Conservation (phyloP, 1,140 invertebrate genomes). For the Aporrectodea caliginosa region DNA sequence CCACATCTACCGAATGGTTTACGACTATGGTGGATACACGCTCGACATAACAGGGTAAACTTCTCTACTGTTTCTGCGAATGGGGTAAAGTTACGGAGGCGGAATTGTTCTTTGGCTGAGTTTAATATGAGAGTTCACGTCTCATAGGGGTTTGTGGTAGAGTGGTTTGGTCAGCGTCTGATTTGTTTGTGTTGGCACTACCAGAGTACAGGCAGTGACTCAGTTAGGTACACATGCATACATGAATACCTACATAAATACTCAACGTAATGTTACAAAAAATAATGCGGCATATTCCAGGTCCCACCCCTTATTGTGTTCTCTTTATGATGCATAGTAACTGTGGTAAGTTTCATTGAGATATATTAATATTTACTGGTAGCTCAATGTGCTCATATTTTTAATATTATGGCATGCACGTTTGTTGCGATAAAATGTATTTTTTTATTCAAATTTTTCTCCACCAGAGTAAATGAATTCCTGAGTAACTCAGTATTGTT, state of each 20-base stretch:
- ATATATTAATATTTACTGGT: too few relatives aligned
- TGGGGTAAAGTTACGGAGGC: neutral
- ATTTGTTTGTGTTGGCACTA: neutral
- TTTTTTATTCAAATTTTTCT: too few relatives aligned
- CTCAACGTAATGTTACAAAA: too few relatives aligned
- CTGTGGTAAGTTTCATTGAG: too few relatives aligned
- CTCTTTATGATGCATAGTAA: too few relatives aligned
- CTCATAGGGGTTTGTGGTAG: neutral
- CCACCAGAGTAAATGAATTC: too few relatives aligned
- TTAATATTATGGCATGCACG: too few relatives aligned
- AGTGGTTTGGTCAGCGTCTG: neutral
- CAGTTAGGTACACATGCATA: too few relatives aligned
- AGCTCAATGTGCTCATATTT: too few relatives aligned
- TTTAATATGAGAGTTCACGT: neutral
- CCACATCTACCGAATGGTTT: conserved; percentile 80
- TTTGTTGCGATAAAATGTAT: too few relatives aligned
- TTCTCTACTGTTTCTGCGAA: neutral
- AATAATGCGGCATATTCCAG: neutral
- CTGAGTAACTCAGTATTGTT: too few relatives aligned
- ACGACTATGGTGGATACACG: conserved; percentile 81
- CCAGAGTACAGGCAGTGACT: neutral
- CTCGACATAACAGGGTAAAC: conserved; percentile 87
- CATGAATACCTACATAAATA: too few relatives aligned
- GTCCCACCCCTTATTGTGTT: neutral
- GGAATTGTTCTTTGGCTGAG: neutral